These are phyloP conservation scores for Idaea dimidiata DNA, from an alignment of 2,888 invertebrate genomes.

Conservation along the genomic window DNA sequence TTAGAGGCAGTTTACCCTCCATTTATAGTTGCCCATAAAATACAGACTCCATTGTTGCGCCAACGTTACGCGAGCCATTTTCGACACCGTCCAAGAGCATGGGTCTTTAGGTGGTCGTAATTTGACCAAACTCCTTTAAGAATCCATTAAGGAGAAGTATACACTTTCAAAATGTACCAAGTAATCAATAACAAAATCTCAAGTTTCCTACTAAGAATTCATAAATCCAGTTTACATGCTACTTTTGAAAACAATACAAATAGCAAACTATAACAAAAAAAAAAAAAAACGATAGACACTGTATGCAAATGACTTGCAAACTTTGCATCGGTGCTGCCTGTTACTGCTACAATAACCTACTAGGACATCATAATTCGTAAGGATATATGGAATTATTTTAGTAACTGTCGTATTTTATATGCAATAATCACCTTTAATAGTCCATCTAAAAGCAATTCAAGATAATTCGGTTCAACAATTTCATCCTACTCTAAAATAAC, in stretches of 20 bases:
- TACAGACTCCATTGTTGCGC: not conserved
- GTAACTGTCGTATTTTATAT: not conserved
- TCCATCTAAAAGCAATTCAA: no score
- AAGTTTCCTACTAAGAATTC: not conserved
- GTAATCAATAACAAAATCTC: not conserved
- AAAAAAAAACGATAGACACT: not conserved
- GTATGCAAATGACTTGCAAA: not conserved
- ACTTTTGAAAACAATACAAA: not conserved
- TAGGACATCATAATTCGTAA: conserved; percentile 28
- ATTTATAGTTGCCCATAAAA: not conserved
- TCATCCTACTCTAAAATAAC: not conserved
- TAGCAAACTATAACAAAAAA: not conserved
- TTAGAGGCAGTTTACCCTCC: not conserved
- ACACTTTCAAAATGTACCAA: no score
- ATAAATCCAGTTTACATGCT: not conserved
- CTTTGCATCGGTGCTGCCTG: not conserved
- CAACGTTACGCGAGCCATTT: not conserved
- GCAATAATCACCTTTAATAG: not conserved
- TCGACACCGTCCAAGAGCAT: not conserved
- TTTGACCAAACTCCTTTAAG: not conserved
- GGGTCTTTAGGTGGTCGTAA: not conserved
- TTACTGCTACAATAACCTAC: conserved; percentile 11
- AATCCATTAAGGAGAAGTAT: not conserved
- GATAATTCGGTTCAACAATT: not conserved
- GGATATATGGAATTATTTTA: conserved; percentile 19